Base-by-base conservation (phyloP, 2,797 vertebrate species). In the Dicrostonyx torquatus region DNA sequence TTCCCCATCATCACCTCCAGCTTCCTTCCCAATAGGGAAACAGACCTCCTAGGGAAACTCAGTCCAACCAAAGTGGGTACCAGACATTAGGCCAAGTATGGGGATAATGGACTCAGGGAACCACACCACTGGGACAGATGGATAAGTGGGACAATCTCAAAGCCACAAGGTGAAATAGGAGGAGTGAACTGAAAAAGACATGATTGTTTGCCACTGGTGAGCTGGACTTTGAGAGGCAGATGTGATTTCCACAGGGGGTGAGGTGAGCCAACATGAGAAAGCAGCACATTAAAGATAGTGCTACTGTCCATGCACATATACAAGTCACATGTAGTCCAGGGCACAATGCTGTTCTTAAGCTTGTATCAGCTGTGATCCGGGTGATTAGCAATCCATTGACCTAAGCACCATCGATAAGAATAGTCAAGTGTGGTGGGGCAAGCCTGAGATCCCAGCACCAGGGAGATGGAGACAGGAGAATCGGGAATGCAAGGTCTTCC, bases 31-130 rank as follows among this genome's bases (percentile, higher is more conserved):
- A 50, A 29, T 9, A 60, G 60, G 26, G 29, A 62, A 55, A 78
- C 62, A 62, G 62, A 78, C 62, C 17, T 77, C 73, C 78, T 91
- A 93, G 68, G 89, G 58, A 90, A 93, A 82, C 58, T 66, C 45
- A 53, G 17, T 76, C 64, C 83, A 62, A 12, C 15, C 31, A 12
- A 18, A 31, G 66, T 43, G 29, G 58, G 55, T 5, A 53, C 77
- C 31, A 43, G 37, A 70, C 55, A 0, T 68, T 37, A 8, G 31
- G 76, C 77, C 90, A 31, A 26, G 29, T 68, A 43, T 58, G 60
- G 85, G n/a, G 24, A 37, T 8, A 26, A n/a, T 43, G 60, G 40
- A 26, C 40, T 58, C 55, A 10, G 37, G 50, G n/a, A 11, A 29
- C 50, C 22, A 11, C 48, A 31, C 43, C 8, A 20, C 17, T 31